Evolutionary conservation across 1,140 invertebrate genomes (phyloP), one percentile per base, ranked within the genome.

Genomic region (Scaptodrosophila lebanonensis): DNA sequence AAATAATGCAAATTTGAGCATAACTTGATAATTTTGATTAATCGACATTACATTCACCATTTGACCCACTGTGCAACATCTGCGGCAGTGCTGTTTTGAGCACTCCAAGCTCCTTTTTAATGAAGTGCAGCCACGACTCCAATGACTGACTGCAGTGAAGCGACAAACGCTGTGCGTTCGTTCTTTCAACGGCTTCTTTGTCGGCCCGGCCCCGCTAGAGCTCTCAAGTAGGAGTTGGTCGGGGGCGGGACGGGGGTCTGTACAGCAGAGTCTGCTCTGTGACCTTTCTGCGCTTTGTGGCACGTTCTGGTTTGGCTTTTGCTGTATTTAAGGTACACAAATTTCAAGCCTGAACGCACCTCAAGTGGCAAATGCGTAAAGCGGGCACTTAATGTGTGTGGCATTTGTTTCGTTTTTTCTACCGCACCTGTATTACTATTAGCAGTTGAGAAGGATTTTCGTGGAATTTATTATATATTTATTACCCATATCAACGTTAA

Each of bases 351-450:
- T 66, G 59, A 69, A 43, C 66, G 68, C 39, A 56, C 58, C 33
- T 67, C 25, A 79, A 79, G 73, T 79, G 68, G 60, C 70, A 79
- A 79, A 79, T 79, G 52, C 73, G 73, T 79, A 82, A 79, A 79
- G 79, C 82, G 73, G 68, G 64, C 73, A 79, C 79, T 65, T 82
- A 73, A 79, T 79, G 72, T 49, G 64, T 25, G 8, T 25, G 22
- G 3, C 8, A 25, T 3, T 25, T 4, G 3, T 25, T 25, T 25
- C 8, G n/a, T n/a, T n/a, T n/a, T n/a, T n/a, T n/a, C n/a, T n/a
- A n/a, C n/a, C n/a, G n/a, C n/a, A n/a, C n/a, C n/a, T n/a, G n/a
- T n/a, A n/a, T n/a, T n/a, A n/a, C n/a, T n/a, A n/a, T n/a, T n/a
- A n/a, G n/a, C n/a, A n/a, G n/a, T n/a, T n/a, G n/a, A n/a, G n/a